Base-by-base conservation (phyloP, 2,888 invertebrate genomes). In the Halictus ligatus region DNA sequence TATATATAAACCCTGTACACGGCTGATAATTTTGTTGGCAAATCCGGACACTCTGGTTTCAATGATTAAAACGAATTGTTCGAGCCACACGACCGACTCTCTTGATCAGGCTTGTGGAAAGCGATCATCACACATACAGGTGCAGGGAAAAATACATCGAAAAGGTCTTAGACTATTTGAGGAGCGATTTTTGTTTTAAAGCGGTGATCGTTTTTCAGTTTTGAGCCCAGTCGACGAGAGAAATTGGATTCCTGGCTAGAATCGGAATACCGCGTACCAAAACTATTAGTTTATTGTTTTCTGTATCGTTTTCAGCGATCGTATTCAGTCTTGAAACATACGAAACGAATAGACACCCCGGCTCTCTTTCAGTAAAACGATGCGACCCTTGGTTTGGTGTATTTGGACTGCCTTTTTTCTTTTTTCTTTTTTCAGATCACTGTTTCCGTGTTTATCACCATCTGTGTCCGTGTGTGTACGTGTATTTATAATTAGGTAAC, bases 301-400 rank as follows among this genome's bases (percentile, higher is more conserved):
- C n/a, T 35, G 75, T 40, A 35, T 74, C n/a, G 18, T 54, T 43
- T 40, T 54, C 15, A 8, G 75, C 25, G 71, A 69, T 72, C 29
- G 46, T n/a, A 40, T 35, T 88, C 86, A 83, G 86, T 83, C 87
- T 86, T 83, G 46, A 81, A 83, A 46, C 46, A 15, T 71, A n/a
- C 43, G n/a, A 43, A 71, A n/a, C 1, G 71, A 43, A n/a, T 21
- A 43, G 67, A 21, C 21, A 18, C n/a, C 64, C 64, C 78, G 74
- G n/a, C n/a, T n/a, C 75, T 78, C 67, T 76, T 35, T n/a, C 43
- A 29, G 21, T 50, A 46, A 67, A 86, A 84, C 75, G 50, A 78
- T 43, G 35, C 69, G 40, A n/a, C 48, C 21, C 43, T 50, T 69
- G 40, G 40, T 69, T 35, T 21, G 40, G 35, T n/a, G 35, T 43